Evolutionary conservation across 2,797 vertebrate species (phyloP).

Genomic region (Novumbra hubbsi): DNA sequence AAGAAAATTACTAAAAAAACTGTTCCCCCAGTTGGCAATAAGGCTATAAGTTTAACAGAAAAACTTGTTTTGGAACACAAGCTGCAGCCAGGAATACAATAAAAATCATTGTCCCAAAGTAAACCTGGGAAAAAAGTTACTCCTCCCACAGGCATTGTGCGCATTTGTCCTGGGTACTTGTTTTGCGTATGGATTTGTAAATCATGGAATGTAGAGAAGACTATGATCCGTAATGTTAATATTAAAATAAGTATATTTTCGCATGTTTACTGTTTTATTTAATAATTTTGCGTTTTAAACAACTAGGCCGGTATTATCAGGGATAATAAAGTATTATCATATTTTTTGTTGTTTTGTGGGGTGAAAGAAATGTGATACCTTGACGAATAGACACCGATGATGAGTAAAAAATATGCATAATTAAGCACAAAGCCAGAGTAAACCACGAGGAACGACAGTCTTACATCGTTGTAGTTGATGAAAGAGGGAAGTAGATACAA

Average conservation of each 20-base stretch:
- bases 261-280: not conserved
- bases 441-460: not conserved
- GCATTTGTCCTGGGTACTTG: not conserved
- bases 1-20: too few relatives aligned
- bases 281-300: too few relatives aligned
- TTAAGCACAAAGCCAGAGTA: not conserved
- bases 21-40: too few relatives aligned
- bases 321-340: too few relatives aligned
- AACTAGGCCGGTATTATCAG: too few relatives aligned
- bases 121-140: not conserved
- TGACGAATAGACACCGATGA: not conserved
- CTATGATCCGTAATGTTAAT: not conserved
- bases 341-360: not conserved
- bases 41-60: too few relatives aligned
- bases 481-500: not conserved
- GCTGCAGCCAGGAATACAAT: not conserved
- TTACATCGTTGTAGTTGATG: not conserved
- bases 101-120: conserved; percentile 1
- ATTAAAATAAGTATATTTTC: not conserved
- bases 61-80: too few relatives aligned
- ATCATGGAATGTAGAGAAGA: not conserved
- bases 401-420: not conserved
- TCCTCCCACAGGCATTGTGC: not conserved
- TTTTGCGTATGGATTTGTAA: not conserved
- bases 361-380: not conserved